phyloP scores from a whole-genome alignment of 2,113 vertebrate species.

The Orientallactaga bullata region DNA sequence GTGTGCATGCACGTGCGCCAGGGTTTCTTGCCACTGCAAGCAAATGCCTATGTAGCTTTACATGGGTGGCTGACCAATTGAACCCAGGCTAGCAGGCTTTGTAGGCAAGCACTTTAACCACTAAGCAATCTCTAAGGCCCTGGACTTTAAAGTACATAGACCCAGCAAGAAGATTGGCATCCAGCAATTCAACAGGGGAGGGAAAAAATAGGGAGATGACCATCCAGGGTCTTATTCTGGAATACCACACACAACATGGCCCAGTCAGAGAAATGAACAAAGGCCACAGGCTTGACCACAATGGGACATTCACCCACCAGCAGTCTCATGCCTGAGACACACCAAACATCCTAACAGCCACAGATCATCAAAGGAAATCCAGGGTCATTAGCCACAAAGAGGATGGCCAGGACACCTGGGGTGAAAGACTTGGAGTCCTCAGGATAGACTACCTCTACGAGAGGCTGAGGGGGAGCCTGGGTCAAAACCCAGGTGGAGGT shows the following conservation, averaged over 20 bases:
- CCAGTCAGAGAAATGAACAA: too few relatives aligned
- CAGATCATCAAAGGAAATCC: too few relatives aligned
- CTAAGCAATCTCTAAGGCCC: too few relatives aligned
- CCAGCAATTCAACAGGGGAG: fast-evolving
- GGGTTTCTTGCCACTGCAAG: too few relatives aligned
- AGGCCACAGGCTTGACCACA: too few relatives aligned
- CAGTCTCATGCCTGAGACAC: fast-evolving
- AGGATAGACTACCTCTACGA: neutral
- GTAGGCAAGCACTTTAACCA: too few relatives aligned
- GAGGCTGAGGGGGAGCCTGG: neutral
- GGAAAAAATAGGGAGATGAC: neutral
- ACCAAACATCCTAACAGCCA: too few relatives aligned
- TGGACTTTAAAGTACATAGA: neutral
- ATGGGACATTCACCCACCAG: fast-evolving
- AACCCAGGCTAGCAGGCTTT: too few relatives aligned
- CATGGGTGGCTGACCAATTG: too few relatives aligned
- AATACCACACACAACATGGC: neutral
- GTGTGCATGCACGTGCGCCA: neutral
- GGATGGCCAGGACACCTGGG: neutral
- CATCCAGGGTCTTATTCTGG: neutral
- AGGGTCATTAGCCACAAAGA: neutral
- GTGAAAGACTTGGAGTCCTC: fast-evolving
- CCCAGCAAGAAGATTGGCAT: neutral
- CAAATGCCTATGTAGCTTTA: too few relatives aligned
- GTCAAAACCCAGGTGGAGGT: neutral